Percentiles rank a stretch among this genome's conserved stretches.
Evolutionary conservation across 2,113 vertebrate species (phyloP).

Genomic region (Trogon surrucura): DNA sequence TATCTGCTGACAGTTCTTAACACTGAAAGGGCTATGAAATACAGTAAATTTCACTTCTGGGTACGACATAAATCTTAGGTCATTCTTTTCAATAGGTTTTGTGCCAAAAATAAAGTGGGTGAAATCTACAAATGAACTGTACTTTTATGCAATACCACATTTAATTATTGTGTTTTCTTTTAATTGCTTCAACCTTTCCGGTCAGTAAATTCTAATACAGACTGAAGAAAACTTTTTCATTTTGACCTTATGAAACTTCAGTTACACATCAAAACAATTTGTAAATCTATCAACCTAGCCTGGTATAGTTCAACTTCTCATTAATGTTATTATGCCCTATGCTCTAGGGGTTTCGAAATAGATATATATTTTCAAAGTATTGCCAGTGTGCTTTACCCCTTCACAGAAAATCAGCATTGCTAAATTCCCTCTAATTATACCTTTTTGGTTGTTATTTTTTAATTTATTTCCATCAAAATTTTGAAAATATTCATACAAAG

Average conservation of each 20-base stretch:
- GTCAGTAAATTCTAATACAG: background rate
- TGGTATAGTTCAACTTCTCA: background rate
- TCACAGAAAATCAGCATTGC: background rate
- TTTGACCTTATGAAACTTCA: background rate
- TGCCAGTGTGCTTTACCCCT: background rate
- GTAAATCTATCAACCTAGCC: background rate
- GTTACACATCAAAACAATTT: background rate
- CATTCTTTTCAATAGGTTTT: background rate
- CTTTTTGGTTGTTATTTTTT: background rate
- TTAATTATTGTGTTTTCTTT: no score
- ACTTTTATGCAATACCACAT: background rate
- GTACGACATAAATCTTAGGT: background rate
- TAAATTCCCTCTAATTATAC: background rate
- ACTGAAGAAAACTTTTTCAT: background rate
- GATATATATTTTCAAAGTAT: background rate
- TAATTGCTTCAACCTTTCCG: accelerated
- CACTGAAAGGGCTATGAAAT: slow-evolving; percentile 1
- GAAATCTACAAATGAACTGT: background rate
- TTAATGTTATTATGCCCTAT: background rate
- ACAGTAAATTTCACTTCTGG: background rate
- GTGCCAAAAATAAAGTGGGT: background rate
- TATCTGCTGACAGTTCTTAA: background rate
- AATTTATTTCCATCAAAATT: background rate
- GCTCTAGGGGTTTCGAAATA: background rate
- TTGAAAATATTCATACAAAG: background rate